A percentile compares a stretch with the other conserved stretches of the same genome.
These are phyloP conservation scores for Gobio occitaniae DNA, from an alignment of 2,797 vertebrate species.

Conservation along the genomic window DNA sequence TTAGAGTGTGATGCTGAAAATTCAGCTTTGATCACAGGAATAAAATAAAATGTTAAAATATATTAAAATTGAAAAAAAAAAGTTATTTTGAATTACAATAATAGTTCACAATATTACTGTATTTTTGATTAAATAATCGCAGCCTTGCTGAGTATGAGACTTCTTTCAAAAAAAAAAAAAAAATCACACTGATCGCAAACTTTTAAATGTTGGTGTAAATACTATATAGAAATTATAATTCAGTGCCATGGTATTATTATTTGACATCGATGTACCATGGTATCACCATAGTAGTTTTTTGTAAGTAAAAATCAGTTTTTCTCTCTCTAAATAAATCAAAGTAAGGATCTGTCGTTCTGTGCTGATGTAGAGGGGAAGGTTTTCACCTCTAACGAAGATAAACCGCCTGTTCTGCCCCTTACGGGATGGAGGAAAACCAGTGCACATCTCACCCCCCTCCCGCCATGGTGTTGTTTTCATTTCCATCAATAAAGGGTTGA, in stretches of 20 bases:
- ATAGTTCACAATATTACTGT: background rate
- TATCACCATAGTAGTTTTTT: background rate
- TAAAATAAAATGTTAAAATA: background rate
- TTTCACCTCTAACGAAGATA: conserved; percentile 47
- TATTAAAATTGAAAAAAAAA: background rate
- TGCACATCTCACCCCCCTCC: background rate
- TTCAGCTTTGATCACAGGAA: background rate
- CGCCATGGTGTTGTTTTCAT: conserved; percentile 42
- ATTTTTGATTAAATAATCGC: background rate
- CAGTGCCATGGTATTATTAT: background rate
- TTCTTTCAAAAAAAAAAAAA: background rate
- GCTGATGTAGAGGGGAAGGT: conserved; percentile 33
- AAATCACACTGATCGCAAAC: background rate
- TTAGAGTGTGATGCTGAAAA: background rate
- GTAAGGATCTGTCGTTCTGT: conserved; percentile 17
- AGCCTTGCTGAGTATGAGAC: background rate
- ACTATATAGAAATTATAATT: background rate
- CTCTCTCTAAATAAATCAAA: conserved; percentile 17
- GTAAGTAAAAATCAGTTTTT: background rate
- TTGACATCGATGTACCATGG: background rate
- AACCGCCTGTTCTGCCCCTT: conserved; percentile 23
- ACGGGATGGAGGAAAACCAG: background rate
- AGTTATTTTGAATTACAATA: no score
- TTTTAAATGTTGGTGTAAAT: background rate
- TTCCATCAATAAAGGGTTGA: conserved; percentile 44